Percentiles rank a stretch among this genome's conserved stretches.
phyloP scores from a whole-genome alignment of 1,140 invertebrate species.

The Delia radicum region DNA sequence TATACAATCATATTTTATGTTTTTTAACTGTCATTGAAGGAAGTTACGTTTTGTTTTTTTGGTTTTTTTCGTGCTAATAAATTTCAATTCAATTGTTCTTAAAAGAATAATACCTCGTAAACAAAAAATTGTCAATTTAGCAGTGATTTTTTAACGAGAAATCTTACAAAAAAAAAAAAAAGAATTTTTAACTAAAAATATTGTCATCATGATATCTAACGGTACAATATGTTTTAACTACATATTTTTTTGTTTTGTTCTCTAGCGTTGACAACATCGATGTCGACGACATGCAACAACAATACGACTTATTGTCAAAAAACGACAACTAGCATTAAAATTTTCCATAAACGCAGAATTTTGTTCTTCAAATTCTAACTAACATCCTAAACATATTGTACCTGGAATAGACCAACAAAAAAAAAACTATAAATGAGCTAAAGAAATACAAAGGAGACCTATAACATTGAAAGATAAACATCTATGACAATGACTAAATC shows the following conservation, averaged over 20 bases:
- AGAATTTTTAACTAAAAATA: background rate
- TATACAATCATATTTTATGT: no score
- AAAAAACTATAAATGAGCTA: background rate
- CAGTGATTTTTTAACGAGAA: background rate
- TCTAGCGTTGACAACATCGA: background rate
- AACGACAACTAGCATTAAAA: background rate
- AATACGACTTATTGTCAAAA: background rate
- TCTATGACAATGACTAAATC: constrained; percentile 1
- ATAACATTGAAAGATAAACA: background rate
- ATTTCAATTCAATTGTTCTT: constrained; percentile 2
- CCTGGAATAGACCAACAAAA: no score
- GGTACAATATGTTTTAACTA: background rate
- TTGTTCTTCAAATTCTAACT: background rate
- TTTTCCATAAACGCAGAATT: background rate
- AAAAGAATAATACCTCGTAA: background rate
- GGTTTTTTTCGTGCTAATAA: background rate
- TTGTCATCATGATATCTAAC: background rate
- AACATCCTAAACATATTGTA: no score
- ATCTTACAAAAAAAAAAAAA: no score
- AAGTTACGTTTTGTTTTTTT: no score
- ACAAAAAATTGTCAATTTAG: background rate
- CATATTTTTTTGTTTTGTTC: no score
- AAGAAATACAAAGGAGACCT: background rate
- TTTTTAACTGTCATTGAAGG: background rate
- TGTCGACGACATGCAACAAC: background rate